These are phyloP conservation scores for Rhipidura dahli DNA, from an alignment of 2,113 vertebrate genomes.

Conservation along the genomic window DNA sequence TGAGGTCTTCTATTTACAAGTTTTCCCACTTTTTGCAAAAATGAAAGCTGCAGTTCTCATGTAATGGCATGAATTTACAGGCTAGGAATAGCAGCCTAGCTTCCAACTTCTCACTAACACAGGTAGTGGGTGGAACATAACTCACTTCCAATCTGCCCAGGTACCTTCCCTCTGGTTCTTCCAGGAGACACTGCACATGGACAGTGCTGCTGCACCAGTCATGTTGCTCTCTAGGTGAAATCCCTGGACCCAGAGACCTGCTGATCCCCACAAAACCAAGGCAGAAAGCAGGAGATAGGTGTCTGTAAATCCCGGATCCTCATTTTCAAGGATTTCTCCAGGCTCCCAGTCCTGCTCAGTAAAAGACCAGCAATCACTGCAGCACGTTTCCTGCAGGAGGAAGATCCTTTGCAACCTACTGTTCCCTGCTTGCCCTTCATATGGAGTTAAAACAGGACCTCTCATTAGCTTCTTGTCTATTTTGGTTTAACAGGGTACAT, in stretches of 20 bases:
- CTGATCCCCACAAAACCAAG: not conserved
- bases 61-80: not conserved
- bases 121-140: not conserved
- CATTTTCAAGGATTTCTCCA: not conserved
- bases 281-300: not conserved
- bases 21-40: not conserved
- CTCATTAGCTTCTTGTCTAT: not conserved
- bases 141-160: not conserved
- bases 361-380: not conserved
- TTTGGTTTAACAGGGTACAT: not conserved
- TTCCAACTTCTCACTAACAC: not conserved
- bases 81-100: not conserved
- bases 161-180: constrained; percentile 8
- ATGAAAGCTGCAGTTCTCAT: not conserved
- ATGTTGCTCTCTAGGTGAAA: not conserved
- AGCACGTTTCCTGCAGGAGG: not conserved
- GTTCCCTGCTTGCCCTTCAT: rapidly evolving
- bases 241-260: not conserved
- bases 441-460: not conserved
- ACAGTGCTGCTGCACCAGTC: not conserved
- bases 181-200: not conserved
- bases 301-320: not conserved
- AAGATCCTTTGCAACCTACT: not conserved
- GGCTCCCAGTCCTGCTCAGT: not conserved
- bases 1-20: not conserved